phyloP scores from a whole-genome alignment of 2,113 vertebrate species.

The Zosterops lateralis region DNA sequence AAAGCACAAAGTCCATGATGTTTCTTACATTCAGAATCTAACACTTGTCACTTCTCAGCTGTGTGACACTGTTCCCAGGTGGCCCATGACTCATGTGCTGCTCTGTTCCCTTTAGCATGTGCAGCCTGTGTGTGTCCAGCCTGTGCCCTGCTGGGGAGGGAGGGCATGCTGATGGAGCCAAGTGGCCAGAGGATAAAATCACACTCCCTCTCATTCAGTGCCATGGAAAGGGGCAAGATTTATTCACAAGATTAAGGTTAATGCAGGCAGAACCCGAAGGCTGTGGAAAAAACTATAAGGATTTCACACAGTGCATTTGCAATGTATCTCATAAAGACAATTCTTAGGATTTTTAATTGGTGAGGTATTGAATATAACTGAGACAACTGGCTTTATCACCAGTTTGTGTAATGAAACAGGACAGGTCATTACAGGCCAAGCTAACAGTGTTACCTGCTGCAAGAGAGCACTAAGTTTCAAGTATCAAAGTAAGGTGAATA shows the following conservation, averaged over 20 bases:
- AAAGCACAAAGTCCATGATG: neutral
- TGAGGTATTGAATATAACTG: neutral
- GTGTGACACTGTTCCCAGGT: accelerated
- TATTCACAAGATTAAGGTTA: neutral
- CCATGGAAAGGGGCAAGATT: neutral
- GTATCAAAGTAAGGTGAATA: neutral
- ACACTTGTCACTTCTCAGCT: neutral
- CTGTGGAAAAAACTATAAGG: neutral
- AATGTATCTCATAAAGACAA: neutral
- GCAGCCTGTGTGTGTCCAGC: neutral
- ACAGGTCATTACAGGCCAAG: neutral
- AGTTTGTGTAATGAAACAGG: neutral
- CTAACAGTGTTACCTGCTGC: neutral
- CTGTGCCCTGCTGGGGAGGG: neutral
- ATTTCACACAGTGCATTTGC: neutral
- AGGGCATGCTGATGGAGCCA: neutral
- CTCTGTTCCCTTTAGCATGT: neutral
- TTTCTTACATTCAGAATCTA: neutral
- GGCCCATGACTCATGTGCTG: neutral
- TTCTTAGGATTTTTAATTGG: neutral
- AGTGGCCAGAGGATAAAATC: neutral
- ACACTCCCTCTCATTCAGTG: neutral
- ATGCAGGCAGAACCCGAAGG: accelerated
- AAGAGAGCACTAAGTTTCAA: neutral
- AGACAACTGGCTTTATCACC: neutral